Evolutionary conservation across 2,888 invertebrate genomes (phyloP).

Genomic region (Entomobrya multifasciata): DNA sequence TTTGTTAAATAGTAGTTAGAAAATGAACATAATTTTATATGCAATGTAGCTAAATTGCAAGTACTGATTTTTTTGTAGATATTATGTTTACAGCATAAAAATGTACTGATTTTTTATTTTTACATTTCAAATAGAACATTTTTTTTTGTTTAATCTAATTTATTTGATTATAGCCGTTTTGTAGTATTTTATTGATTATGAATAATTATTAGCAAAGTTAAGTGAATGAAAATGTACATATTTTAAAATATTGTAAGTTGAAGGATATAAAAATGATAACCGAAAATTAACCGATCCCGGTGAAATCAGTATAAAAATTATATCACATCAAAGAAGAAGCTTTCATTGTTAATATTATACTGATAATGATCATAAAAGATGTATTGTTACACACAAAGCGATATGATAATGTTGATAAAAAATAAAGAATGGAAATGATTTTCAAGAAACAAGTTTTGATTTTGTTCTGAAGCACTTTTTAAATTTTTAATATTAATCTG

Average conservation of each 20-base stretch:
- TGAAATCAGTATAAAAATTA: not conserved
- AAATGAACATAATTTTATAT: not conserved
- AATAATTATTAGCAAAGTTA: conserved; percentile 9
- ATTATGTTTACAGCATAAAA: conserved; percentile 22
- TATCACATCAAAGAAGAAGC: conserved; percentile 27
- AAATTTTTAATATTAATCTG: not conserved
- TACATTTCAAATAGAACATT: not conserved
- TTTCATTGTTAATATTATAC: conserved; percentile 37
- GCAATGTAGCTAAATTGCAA: conserved; percentile 28
- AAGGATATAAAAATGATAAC: not conserved
- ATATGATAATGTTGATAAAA: not conserved
- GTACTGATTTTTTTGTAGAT: conserved; percentile 45
- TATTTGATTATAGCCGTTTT: not conserved
- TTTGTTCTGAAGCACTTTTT: not conserved
- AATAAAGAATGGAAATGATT: not conserved
- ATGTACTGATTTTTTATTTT: conserved; percentile 35
- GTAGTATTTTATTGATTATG: not conserved
- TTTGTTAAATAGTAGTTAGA: not conserved
- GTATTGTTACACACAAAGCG: not conserved
- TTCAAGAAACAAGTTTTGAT: not conserved
- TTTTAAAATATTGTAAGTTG: too few species aligned
- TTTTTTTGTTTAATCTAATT: not conserved
- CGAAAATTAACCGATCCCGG: not conserved
- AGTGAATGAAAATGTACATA: not conserved
- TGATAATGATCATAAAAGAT: not conserved